phyloP scores from a whole-genome alignment of 2,888 invertebrate species.

The Drosophila infuscata region DNA sequence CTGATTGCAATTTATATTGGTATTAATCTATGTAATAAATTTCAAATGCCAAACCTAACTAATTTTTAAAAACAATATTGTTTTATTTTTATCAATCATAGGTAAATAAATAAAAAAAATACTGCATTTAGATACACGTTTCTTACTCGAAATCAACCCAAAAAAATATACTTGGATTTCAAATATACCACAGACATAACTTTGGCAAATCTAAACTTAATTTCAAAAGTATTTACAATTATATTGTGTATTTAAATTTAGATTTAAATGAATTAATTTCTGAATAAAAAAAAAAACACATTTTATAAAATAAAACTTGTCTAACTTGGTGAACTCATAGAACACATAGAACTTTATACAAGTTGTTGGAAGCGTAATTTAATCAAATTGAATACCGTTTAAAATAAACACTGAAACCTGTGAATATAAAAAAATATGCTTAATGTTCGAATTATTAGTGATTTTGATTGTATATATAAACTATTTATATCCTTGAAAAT shows the following conservation, averaged over 20 bases:
- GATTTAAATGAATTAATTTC: neutral
- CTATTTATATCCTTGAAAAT: neutral
- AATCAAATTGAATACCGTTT: neutral
- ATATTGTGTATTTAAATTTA: neutral
- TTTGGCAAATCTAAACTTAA: neutral
- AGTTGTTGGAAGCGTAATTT: accelerated
- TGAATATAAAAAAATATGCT: neutral
- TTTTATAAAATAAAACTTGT: neutral
- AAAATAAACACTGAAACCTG: neutral
- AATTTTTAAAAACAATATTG: accelerated
- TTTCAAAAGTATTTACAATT: neutral
- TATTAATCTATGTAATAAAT: neutral
- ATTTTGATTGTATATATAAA: neutral
- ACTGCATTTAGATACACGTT: neutral
- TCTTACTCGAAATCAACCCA: neutral
- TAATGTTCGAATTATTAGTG: neutral
- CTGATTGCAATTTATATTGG: neutral
- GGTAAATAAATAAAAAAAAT: too few species aligned
- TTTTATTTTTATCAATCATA: neutral
- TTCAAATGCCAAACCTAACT: neutral
- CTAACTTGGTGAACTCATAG: neutral
- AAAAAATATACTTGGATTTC: neutral
- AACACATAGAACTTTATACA: neutral
- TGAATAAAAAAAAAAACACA: neutral
- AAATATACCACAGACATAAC: neutral